Percentiles rank a stretch among this genome's conserved stretches.
phyloP scores from a whole-genome alignment of 2,888 invertebrate genomes.

The Eumacrocentrus americanus region DNA sequence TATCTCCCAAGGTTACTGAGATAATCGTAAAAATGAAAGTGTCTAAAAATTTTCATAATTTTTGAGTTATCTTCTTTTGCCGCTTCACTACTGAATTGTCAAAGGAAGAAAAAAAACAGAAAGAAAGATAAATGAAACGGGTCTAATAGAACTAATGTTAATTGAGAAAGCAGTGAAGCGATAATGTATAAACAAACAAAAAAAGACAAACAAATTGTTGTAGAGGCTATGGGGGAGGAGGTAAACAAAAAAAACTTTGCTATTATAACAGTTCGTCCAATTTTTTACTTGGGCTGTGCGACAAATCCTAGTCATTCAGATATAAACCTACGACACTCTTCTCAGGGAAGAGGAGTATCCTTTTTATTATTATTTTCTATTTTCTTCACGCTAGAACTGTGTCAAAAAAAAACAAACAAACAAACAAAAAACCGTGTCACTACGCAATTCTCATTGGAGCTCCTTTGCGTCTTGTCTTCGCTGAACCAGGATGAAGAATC shows the following conservation, averaged over 20 bases:
- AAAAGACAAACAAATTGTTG: constrained; percentile 27
- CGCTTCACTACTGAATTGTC: too few relatives aligned
- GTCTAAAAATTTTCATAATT: too few relatives aligned
- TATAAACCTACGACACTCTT: constrained; percentile 30
- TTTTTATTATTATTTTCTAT: constrained; percentile 12
- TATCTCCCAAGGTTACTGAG: too few relatives aligned
- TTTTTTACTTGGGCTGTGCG: constrained; percentile 54
- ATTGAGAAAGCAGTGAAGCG: constrained; percentile 21
- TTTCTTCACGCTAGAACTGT: neutral
- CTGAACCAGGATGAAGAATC: neutral
- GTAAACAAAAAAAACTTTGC: constrained; percentile 41
- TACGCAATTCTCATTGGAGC: neutral
- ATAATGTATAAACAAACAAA: constrained; percentile 17
- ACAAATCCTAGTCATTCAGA: constrained; percentile 45
- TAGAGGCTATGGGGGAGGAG: constrained; percentile 18
- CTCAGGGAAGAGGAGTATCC: constrained; percentile 8
- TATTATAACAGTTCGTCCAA: constrained; percentile 52
- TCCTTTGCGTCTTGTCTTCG: too few relatives aligned
- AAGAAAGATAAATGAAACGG: constrained; percentile 25
- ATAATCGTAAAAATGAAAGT: too few relatives aligned
- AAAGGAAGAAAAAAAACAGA: constrained; percentile 27
- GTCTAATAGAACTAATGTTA: constrained; percentile 28
- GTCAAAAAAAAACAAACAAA: neutral
- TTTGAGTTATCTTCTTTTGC: too few relatives aligned
- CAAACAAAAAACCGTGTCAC: neutral